Percentiles rank a stretch among this genome's conserved stretches.
Conservation (phyloP, 2,888 invertebrate genomes). For the Cephonodes hylas region DNA sequence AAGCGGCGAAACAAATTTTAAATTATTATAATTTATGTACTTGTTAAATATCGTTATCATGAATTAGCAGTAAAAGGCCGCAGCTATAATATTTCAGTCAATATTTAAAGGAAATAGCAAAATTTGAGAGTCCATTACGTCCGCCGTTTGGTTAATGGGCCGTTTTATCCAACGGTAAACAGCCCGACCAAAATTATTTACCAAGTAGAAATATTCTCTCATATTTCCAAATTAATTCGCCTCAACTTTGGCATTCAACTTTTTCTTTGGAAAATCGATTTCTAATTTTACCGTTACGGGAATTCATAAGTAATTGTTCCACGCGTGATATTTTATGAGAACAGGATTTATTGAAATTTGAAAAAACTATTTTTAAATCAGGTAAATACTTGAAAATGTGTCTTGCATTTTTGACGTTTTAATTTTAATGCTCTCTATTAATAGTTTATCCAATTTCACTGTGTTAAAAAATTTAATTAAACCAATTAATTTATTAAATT, state of each 20-base stretch:
- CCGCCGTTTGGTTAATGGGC: not conserved
- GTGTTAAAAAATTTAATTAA: too few relatives aligned
- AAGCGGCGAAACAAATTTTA: not conserved
- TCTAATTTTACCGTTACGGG: not conserved
- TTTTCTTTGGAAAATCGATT: not conserved
- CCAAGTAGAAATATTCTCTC: not conserved
- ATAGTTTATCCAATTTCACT: too few relatives aligned
- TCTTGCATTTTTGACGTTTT: too few relatives aligned
- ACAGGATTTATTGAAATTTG: too few relatives aligned
- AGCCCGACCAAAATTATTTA: not conserved
- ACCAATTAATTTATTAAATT: too few relatives aligned
- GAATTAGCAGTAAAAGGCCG: conserved; percentile 4
- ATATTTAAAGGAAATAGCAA: conserved; percentile 3
- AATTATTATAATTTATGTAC: not conserved
- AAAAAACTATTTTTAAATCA: too few relatives aligned
- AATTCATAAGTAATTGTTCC: too few relatives aligned
- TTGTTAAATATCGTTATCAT: not conserved
- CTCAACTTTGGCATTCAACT: not conserved
- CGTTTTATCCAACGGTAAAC: not conserved
- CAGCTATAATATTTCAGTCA: not conserved
- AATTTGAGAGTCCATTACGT: not conserved
- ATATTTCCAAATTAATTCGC: not conserved
- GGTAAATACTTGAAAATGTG: too few relatives aligned
- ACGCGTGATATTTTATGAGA: too few relatives aligned
- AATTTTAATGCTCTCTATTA: too few relatives aligned